Evolutionary conservation across 2,113 vertebrate genomes (phyloP).

Genomic region (Psephotus haematonotus): DNA sequence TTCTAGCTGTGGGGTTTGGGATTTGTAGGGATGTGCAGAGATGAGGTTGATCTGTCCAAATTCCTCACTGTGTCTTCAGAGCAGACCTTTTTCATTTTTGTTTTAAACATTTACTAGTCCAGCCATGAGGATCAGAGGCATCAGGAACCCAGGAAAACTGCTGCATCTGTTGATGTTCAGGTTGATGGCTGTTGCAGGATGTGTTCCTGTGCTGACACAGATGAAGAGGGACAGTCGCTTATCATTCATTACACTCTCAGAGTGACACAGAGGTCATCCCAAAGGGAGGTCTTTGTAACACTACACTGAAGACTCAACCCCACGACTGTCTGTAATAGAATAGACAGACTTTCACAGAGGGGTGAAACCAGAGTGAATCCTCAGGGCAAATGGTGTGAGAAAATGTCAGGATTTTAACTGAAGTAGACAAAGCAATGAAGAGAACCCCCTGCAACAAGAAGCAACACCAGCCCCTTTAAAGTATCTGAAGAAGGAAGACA

Average conservation of each 20-base stretch:
- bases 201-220: neutral
- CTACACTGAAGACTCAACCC: neutral
- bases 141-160: neutral
- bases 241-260: neutral
- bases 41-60: neutral
- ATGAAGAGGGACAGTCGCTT: neutral
- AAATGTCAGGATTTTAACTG: neutral
- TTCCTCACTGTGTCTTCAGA: neutral
- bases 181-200: neutral
- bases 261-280: neutral
- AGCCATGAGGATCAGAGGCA: neutral
- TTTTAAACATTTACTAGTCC: neutral
- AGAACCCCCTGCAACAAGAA: neutral
- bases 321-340: neutral
- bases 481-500: neutral
- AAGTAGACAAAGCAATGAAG: neutral
- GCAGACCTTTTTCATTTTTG: neutral
- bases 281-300: neutral
- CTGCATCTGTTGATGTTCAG: fast-evolving
- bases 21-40: neutral
- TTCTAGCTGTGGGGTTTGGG: neutral
- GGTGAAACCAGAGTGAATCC: neutral
- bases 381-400: neutral
- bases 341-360: neutral
- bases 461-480: neutral